Percentiles rank a stretch among this genome's conserved stretches.
These are phyloP conservation scores for Molossus molossus DNA, from an alignment of 2,797 vertebrate genomes.

Conservation along the genomic window DNA sequence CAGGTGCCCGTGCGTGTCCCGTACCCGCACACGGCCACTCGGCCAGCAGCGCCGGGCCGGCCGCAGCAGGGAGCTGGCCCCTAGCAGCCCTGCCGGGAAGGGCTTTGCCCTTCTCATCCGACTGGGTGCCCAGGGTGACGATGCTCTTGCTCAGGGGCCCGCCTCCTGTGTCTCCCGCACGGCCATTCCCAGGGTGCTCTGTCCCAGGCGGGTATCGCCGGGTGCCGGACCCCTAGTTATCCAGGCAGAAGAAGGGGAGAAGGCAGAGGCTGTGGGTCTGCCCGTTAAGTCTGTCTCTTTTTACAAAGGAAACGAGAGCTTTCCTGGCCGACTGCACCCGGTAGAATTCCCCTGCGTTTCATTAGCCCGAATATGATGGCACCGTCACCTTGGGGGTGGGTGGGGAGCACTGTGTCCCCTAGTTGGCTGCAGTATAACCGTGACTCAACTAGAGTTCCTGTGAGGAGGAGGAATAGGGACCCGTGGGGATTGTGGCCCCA, in stretches of 20 bases:
- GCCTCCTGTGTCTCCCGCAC: background rate
- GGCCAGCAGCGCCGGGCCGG: rapidly evolving
- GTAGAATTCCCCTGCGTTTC: background rate
- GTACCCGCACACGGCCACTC: rapidly evolving
- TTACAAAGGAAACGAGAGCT: background rate
- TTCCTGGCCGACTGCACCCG: rapidly evolving
- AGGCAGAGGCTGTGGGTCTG: too few relatives aligned
- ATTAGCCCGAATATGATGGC: rapidly evolving
- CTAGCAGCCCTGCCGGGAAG: rapidly evolving
- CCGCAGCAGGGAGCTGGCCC: background rate
- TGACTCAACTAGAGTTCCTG: background rate
- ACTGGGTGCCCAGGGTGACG: rapidly evolving
- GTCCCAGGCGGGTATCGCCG: background rate
- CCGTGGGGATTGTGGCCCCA: rapidly evolving
- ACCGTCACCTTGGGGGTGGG: background rate
- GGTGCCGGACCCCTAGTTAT: background rate
- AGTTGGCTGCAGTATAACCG: too few relatives aligned
- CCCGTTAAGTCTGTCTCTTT: background rate
- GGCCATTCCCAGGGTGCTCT: background rate
- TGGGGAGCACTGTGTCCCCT: rapidly evolving
- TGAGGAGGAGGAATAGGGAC: background rate
- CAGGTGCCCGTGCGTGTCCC: background rate
- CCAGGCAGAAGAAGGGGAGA: background rate
- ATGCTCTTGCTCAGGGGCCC: rapidly evolving
- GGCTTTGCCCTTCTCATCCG: background rate